A percentile compares a stretch with the other conserved stretches of the same genome.
Conservation (phyloP, 2,888 invertebrate species). For the Caenorhabditis japonica region DNA sequence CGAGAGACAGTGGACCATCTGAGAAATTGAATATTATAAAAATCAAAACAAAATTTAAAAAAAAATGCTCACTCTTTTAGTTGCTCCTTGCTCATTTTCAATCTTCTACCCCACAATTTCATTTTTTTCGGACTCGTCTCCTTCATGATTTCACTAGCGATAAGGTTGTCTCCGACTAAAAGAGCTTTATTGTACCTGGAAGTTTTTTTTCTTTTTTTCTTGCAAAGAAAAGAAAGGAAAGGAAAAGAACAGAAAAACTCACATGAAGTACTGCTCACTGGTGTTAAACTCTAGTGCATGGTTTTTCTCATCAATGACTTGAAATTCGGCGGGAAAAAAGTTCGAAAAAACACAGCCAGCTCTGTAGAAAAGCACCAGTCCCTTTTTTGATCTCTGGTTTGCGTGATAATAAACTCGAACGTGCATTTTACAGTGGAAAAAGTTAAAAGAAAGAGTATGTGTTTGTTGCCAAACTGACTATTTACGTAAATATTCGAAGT, state of each 20-base stretch:
- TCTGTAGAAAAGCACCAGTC: slow-evolving; percentile 28
- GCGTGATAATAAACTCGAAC: slow-evolving; percentile 11
- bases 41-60: not conserved
- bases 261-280: slow-evolving; percentile 46
- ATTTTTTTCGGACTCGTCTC: slow-evolving; percentile 24
- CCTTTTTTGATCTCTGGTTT: not conserved
- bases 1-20: slow-evolving; percentile 20
- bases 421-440: slow-evolving; percentile 1
- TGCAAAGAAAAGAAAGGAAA: not conserved
- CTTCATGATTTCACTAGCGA: slow-evolving; percentile 19
- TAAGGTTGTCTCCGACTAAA: slow-evolving; percentile 8
- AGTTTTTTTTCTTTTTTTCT: not conserved
- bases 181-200: slow-evolving; percentile 34
- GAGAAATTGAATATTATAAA: not conserved
- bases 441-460: not conserved
- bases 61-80: slow-evolving; percentile 19
- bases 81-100: slow-evolving; percentile 27
- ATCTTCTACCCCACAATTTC: slow-evolving; percentile 17
- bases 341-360: slow-evolving; percentile 17
- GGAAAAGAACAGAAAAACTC: not conserved
- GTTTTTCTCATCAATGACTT: not conserved
- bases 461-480: not conserved
- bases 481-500: not conserved
- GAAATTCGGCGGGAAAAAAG: slow-evolving; percentile 20
- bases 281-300: slow-evolving; percentile 9